Base-by-base conservation (phyloP, 2,797 vertebrate genomes). In the Helarctos malayanus region DNA sequence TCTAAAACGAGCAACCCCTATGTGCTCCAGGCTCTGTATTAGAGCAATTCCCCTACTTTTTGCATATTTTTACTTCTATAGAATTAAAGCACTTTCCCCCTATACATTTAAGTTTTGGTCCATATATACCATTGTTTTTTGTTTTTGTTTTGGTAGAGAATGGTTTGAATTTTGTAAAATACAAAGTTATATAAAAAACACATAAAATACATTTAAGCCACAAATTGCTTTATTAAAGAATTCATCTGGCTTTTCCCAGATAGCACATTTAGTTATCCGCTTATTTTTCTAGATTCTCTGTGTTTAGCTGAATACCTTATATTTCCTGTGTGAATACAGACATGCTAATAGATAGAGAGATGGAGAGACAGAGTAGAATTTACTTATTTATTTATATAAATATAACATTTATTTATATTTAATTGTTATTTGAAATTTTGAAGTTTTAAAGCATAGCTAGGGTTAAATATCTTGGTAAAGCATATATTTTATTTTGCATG, bases 111-210 rank as follows among this genome's bases (percentile, higher is more conserved):
- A n/a, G 0, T 63, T 68, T 76, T 56, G 21, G 10, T 61, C 7
- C 38, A 38, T 5, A 52, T 41, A 25, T 23, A 27, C 25, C 21
- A 2, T 38, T 79, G 49, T 49, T 61, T 9, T 56, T 49, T 49
- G 47, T 49, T 32, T 18, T 19, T 56, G 8, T 27, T 47, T 68
- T 71, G 25, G 11, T 75, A 27, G 2, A 23, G 13, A 8, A 41
- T 57, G 81, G 80, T 27, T 2, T 81, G 59, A 81, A 94, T 95
- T 93, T 75, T 68, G 1, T 23, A 69, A 87, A 89, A 41, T 61
- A 84, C 21, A 45, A 63, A 35, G 4, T 83, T 47, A 25, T 14
- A 13, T 78, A 57, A 35, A 93, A 94, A 93, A 49, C 9, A 1
- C 54, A 75, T 80, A 45, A 68, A 83, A 61, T 45, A 79, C 0